Evolutionary conservation across 2,113 vertebrate species (phyloP).

Genomic region (Raphicerus campestris): DNA sequence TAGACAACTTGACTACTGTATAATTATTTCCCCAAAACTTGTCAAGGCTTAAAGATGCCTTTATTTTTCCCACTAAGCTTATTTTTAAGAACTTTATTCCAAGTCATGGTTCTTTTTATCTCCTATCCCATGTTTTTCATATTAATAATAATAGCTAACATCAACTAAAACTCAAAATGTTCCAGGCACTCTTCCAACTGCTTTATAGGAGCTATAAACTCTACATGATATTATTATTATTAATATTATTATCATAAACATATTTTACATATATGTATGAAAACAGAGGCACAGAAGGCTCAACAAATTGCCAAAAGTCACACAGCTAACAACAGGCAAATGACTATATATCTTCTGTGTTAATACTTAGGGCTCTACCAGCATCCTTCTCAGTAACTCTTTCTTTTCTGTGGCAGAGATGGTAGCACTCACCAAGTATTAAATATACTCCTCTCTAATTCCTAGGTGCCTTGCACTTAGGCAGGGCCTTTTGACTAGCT

Average conservation of each 20-base stretch:
- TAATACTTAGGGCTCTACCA: not conserved
- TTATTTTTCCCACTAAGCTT: not conserved
- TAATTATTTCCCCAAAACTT: conserved; percentile 17
- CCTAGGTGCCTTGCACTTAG: not conserved
- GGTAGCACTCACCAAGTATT: not conserved
- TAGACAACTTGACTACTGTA: not conserved
- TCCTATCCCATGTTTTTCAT: not conserved
- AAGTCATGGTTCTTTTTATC: not conserved
- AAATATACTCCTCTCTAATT: not conserved
- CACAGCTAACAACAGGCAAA: not conserved
- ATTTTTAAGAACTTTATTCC: conserved; percentile 25
- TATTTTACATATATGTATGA: not conserved
- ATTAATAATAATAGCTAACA: conserved; percentile 6
- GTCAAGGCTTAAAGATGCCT: not conserved
- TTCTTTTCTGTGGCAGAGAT: not conserved
- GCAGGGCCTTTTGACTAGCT: not conserved
- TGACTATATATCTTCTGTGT: not conserved
- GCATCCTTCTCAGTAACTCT: not conserved
- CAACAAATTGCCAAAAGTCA: not conserved
- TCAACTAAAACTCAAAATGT: not conserved
- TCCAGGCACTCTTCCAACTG: conserved; percentile 12
- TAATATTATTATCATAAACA: not conserved
- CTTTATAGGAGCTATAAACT: not conserved
- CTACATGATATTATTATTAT: not conserved
- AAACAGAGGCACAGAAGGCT: not conserved